These are phyloP conservation scores for Melipona bicolor DNA, from an alignment of 2,888 invertebrate species.

Conservation along the genomic window DNA sequence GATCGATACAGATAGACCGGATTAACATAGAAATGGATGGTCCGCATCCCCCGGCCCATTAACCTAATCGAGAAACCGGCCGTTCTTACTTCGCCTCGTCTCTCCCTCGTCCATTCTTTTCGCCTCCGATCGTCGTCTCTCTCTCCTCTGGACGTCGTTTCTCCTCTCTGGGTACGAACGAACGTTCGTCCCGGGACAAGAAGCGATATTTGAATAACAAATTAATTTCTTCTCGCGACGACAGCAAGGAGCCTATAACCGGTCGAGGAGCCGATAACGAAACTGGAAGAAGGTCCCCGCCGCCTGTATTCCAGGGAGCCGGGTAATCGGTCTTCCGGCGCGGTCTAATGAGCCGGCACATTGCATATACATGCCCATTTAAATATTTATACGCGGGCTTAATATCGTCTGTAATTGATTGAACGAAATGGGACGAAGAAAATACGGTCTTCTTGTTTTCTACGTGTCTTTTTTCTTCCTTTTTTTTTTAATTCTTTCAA, in stretches of 20 bases:
- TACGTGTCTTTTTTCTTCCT: too few species aligned
- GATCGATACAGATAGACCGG: slow-evolving; percentile 69
- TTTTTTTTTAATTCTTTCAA: neutral
- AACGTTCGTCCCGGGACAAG: slow-evolving; percentile 48
- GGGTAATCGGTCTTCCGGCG: slow-evolving; percentile 46
- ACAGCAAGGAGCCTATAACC: slow-evolving; percentile 37
- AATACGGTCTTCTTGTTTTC: neutral
- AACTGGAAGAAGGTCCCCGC: slow-evolving; percentile 34
- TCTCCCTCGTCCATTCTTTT: neutral
- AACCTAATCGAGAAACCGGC: slow-evolving; percentile 71
- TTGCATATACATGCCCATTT: slow-evolving; percentile 49
- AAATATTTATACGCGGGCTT: slow-evolving; percentile 52
- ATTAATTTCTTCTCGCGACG: slow-evolving; percentile 72
- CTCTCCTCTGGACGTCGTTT: slow-evolving; percentile 1
- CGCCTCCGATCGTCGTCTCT: neutral
- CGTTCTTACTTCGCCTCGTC: slow-evolving; percentile 49
- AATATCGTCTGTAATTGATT: slow-evolving; percentile 35
- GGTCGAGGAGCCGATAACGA: slow-evolving; percentile 40
- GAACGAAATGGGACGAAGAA: neutral
- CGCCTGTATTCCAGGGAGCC: slow-evolving; percentile 17
- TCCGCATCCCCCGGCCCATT: slow-evolving; percentile 76
- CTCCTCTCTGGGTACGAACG: slow-evolving; percentile 24
- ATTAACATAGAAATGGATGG: slow-evolving; percentile 79
- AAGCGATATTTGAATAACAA: slow-evolving; percentile 77
- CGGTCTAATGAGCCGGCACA: slow-evolving; percentile 44